Evolutionary conservation across 2,797 vertebrate genomes (phyloP), one percentile per base, ranked within the genome.

Genomic region (Choloepus didactylus): DNA sequence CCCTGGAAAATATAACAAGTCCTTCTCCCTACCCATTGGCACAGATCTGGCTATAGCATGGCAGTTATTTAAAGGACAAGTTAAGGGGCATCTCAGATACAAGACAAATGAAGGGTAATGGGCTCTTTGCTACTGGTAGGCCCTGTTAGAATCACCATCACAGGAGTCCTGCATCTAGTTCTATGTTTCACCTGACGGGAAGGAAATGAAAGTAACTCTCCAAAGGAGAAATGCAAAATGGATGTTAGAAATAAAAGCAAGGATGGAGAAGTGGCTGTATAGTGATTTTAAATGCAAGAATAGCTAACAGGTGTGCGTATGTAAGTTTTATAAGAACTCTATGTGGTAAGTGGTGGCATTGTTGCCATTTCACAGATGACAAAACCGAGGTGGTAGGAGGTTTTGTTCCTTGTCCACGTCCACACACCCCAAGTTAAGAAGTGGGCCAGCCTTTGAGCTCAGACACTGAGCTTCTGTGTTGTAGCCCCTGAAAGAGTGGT

Each of bases 251-350:
- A 64, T 44, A 11, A 60, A 83, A 46, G 19, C 12, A 41, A 69
- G 31, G 23, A 0, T 5, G 3, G 35, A 69, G 18, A 14, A 25
- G 0, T 14, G 25, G 31, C 21, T 25, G 18, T 14, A 3, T 27
- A 8, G 18, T 4, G 15, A 41, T 29, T 35, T 16, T 54, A 88
- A 29, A 35, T n/a, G 0, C 27, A 46, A 59, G 5, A 38, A 60
- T 25, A 66, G 18, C 27, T 38, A 5, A 14, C 3, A 0, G 0
- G 5, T 25, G 10, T 19, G 27, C 6, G 5, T 9, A 18, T 51
- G 56, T 4, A 9, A 6, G 12, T 83, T 73, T 85, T 44, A 41
- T 1, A 15, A 56, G 66, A 84, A 51, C 11, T 27, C 82, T 29
- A 2, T 6, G 3, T 23, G 12, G 41, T 27, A 1, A 2, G 16